Conservation (phyloP, 2,113 vertebrate genomes). For the human region GRCh38 chr7:73767501-73768000, state of each 20-base stretch:
- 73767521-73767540: not conserved
- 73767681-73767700: not conserved
- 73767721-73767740: not conserved
- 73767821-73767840: not conserved
- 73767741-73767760: not conserved
- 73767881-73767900: not conserved
- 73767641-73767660: not conserved
- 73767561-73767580: not conserved
- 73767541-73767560: not conserved
- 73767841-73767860: not conserved
- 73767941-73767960: not conserved
- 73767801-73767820: not conserved
- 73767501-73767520: not conserved
- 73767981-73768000: not conserved
- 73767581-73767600: not conserved
- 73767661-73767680: not conserved
- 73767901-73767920: rapidly evolving
- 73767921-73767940: not conserved
- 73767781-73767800: not conserved
- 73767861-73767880: not conserved
- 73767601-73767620: not conserved
- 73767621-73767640: not conserved
- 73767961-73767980: not conserved
- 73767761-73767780: not conserved
- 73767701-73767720: not conserved